Evolutionary conservation across 1,140 invertebrate genomes (phyloP), one percentile per base, ranked within the genome.

Genomic region (Pseudobourletiella spinata): DNA sequence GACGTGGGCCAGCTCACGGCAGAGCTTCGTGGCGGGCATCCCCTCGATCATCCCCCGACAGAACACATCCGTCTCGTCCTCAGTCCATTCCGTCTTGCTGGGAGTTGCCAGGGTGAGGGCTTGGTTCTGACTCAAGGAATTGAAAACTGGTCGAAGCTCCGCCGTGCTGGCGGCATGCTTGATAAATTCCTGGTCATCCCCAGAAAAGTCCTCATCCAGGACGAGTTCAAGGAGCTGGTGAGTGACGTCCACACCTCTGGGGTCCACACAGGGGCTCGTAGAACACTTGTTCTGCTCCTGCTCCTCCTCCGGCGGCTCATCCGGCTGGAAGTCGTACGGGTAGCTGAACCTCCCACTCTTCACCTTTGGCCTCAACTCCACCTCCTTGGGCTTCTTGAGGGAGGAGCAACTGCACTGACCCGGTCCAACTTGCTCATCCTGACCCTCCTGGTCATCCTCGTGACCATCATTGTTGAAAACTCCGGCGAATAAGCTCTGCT

Each of bases 401-500:
- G 25, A 32, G 1, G 66, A 70, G 50, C 66, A 70, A 66, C 66
- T 70, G 51, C 69, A 68, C 4, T 66, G 60, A 26, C 66, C 69
- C n/a, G 63, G 64, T 43, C 58, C 52, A 11, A 25, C 15, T 8
- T 16, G 1, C n/a, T 70, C 66, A 22, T 63, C 58, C 30, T 57
- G 30, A 11, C 51, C 61, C 14, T 70, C 68, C 14, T 59, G 43
- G 3, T 29, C 22, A 24, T 64, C 48, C 20, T 61, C 66, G 29
- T 61, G 43, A 30, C 52, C 59, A 32, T 69, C 61, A 20, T 56
- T 57, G 25, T 22, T 57, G 50, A 71, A 71, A 18, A 50, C 55
- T 1, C 69, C 69, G 25, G 62, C 64, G 56, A 71, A 71, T 18
- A 71, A 56, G 56, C 64, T 67, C 54, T 69, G 64, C 20, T 68